Conservation (phyloP, 92 coral and sea anemone genomes). For the Epizoanthus scotinus region DNA sequence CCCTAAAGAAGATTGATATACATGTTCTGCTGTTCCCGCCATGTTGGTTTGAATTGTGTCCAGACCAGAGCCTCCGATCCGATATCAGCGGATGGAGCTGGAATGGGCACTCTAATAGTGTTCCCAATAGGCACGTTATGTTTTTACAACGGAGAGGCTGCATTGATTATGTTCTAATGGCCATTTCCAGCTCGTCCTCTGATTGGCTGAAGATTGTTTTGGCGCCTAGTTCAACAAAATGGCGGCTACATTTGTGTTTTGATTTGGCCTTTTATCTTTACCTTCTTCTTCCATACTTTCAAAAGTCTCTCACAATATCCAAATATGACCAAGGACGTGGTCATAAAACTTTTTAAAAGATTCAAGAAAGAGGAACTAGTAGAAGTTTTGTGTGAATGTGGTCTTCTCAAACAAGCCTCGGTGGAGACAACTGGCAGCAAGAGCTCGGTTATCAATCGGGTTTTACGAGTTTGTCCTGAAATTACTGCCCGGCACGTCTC, state of each 20-base stretch:
- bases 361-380: slow-evolving; percentile 82
- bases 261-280: slow-evolving; percentile 19
- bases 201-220: slow-evolving; percentile 48
- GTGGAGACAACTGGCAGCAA: slow-evolving; percentile 63
- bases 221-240: slow-evolving; percentile 62
- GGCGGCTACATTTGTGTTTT: slow-evolving; percentile 33
- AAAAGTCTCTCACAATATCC: no score
- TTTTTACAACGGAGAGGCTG: not conserved
- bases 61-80: slow-evolving; percentile 49
- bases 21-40: slow-evolving; percentile 73
- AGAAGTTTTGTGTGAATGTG: slow-evolving; percentile 59
- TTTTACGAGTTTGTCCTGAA: slow-evolving; percentile 53
- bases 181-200: not conserved
- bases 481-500: slow-evolving; percentile 57
- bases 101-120: not conserved
- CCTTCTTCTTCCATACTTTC: not conserved
- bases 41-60: slow-evolving; percentile 53
- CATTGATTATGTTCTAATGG: not conserved
- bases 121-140: not conserved
- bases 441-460: slow-evolving; percentile 59
- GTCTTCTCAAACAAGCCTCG: slow-evolving; percentile 47
- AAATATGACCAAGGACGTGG: slow-evolving; percentile 49
- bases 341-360: slow-evolving; percentile 66
- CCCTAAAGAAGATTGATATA: slow-evolving; percentile 76
- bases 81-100: slow-evolving; percentile 17